Percentiles rank a stretch among this genome's conserved stretches.
Evolutionary conservation across 2,797 vertebrate species (phyloP).

Genomic region (Sus cebifrons): DNA sequence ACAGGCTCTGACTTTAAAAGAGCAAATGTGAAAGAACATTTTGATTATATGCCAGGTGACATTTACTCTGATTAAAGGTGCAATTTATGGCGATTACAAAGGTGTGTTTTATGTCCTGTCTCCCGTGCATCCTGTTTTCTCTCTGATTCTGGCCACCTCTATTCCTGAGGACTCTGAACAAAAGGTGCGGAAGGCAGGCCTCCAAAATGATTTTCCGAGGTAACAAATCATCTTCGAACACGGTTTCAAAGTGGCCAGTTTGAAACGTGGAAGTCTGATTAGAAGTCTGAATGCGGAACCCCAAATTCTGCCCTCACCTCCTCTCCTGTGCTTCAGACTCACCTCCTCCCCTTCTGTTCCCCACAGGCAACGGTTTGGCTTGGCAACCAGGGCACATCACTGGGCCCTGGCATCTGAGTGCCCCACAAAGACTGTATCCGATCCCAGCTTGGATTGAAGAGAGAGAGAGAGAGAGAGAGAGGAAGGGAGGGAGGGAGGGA

Average conservation of each 20-base stretch:
- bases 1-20: slow-evolving; percentile 19
- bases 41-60: slow-evolving; percentile 16
- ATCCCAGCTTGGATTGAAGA: slow-evolving; percentile 30
- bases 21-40: slow-evolving; percentile 46
- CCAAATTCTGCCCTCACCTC: neutral
- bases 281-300: neutral
- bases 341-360: neutral
- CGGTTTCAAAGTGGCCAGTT: neutral
- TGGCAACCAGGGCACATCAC: neutral
- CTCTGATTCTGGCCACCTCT: neutral
- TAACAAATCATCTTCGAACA: neutral
- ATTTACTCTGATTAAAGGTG: slow-evolving; percentile 25
- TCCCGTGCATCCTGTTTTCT: neutral
- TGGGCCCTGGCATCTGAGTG: slow-evolving; percentile 34
- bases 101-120: neutral
- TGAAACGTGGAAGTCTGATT: neutral
- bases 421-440: slow-evolving; percentile 18
- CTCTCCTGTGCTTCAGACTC: neutral
- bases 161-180: neutral
- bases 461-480: too few relatives aligned
- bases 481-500: too few relatives aligned
- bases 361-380: neutral
- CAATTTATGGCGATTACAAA: slow-evolving; percentile 26
- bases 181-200: neutral
- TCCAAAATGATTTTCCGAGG: slow-evolving; percentile 34